Conservation (phyloP, 1,140 invertebrate genomes). For the Drosophila pseudoananassae region DNA sequence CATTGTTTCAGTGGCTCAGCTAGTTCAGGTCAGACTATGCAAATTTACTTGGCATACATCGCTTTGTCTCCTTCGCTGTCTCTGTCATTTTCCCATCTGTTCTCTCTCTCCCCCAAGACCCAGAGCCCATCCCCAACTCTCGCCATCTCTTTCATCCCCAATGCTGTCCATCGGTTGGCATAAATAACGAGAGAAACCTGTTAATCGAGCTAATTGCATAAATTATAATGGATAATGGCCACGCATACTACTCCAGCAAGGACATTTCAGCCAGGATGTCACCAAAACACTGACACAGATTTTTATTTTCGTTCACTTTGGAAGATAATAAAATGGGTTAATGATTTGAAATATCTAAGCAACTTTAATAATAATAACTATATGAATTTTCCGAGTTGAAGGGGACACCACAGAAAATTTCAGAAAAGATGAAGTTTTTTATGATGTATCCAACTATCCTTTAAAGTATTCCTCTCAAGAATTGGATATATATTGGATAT, state of each 20-base stretch:
- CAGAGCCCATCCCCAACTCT: not conserved
- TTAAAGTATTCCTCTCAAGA: no score
- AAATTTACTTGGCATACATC: constrained; percentile 56
- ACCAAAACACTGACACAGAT: constrained; percentile 4
- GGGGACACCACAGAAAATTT: no score
- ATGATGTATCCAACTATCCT: no score
- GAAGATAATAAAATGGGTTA: no score
- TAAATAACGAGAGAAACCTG: constrained; percentile 65
- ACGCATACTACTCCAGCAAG: constrained; percentile 32
- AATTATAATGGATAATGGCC: constrained; percentile 71
- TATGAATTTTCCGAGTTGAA: no score
- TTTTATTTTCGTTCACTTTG: not conserved
- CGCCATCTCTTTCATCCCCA: not conserved
- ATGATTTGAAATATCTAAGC: no score
- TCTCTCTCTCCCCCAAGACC: not conserved
- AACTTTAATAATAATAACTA: not conserved
- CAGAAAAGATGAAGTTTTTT: no score
- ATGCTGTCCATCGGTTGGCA: constrained; percentile 19
- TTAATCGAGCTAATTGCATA: constrained; percentile 81
- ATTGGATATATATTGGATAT: no score
- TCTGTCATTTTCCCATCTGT: not conserved
- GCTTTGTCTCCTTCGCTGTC: constrained; percentile 30
- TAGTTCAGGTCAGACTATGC: constrained; percentile 46
- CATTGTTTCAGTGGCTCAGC: constrained; percentile 47
- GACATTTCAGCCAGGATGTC: constrained; percentile 23